Evolutionary conservation across 37 sponge, comb jelly and placozoan species (phyloP).

Genomic region (Ianthella basta): DNA sequence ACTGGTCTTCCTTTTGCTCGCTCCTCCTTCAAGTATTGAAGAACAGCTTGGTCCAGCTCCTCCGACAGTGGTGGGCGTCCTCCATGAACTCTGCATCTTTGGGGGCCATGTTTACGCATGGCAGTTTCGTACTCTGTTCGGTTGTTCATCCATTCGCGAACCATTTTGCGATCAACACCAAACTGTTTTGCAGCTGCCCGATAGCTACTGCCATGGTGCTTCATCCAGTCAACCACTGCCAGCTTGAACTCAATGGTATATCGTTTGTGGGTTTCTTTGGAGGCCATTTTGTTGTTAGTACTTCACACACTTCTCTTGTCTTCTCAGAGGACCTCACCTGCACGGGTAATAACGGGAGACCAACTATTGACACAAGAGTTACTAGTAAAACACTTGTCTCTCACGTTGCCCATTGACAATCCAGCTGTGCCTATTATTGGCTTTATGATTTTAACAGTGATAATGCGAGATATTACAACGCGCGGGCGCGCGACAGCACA

Average conservation of each 20-base stretch:
- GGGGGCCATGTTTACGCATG: slow-evolving; percentile 29
- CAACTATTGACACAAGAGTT: no score
- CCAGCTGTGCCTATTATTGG: no score
- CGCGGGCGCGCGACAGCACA: no score
- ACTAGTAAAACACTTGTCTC: no score
- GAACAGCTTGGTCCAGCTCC: slow-evolving; percentile 67
- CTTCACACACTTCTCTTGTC: not conserved
- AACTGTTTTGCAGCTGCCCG: slow-evolving; percentile 68
- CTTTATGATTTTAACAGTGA: no score
- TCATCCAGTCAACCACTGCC: slow-evolving; percentile 72
- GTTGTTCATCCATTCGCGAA: slow-evolving; percentile 55
- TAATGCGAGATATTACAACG: no score
- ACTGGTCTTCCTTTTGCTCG: slow-evolving; percentile 36
- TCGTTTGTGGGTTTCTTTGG: slow-evolving; percentile 15
- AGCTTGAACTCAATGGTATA: slow-evolving; percentile 82
- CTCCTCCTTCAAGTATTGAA: slow-evolving; percentile 32
- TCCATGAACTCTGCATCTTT: slow-evolving; percentile 54
- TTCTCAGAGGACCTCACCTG: not conserved
- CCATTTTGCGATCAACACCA: slow-evolving; percentile 64
- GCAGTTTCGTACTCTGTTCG: slow-evolving; percentile 21
- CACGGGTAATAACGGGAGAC: no score
- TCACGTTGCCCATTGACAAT: no score
- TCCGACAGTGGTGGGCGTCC: slow-evolving; percentile 53
- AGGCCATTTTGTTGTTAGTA: not conserved
- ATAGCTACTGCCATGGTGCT: slow-evolving; percentile 46